Percentiles rank a stretch among this genome's conserved stretches.
Conservation (phyloP, 2,888 invertebrate genomes). For the Callosobruchus maculatus region DNA sequence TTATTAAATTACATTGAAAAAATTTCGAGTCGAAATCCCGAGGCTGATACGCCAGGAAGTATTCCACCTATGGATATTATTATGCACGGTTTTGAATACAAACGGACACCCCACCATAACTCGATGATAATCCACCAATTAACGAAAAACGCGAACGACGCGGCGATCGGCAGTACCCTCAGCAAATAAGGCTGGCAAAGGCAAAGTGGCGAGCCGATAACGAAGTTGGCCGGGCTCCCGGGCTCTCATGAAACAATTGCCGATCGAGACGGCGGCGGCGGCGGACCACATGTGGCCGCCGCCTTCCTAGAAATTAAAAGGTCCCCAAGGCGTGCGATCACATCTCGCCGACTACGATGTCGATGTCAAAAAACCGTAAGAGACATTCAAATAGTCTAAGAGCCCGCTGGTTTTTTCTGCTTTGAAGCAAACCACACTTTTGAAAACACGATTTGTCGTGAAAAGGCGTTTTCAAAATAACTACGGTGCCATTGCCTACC, state of each 20-base stretch:
- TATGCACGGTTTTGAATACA: background rate
- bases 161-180: background rate
- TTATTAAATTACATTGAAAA: too few relatives aligned
- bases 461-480: too few relatives aligned
- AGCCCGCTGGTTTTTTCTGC: too few relatives aligned
- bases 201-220: background rate
- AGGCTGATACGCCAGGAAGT: background rate
- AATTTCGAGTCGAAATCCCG: too few relatives aligned
- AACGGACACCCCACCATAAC: background rate
- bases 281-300: background rate
- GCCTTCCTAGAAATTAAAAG: background rate
- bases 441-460: too few relatives aligned
- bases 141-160: background rate
- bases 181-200: background rate
- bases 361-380: background rate
- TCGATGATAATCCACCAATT: background rate
- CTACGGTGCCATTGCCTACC: too few relatives aligned
- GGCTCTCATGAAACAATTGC: background rate
- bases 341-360: background rate
- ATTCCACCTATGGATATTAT: background rate
- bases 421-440: too few relatives aligned
- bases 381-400: too few relatives aligned
- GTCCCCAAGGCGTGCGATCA: background rate
- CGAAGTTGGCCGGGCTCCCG: background rate
- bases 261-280: background rate